Base-by-base conservation (phyloP, 2,888 invertebrate genomes). In the Ichneumoninae sp. region DNA sequence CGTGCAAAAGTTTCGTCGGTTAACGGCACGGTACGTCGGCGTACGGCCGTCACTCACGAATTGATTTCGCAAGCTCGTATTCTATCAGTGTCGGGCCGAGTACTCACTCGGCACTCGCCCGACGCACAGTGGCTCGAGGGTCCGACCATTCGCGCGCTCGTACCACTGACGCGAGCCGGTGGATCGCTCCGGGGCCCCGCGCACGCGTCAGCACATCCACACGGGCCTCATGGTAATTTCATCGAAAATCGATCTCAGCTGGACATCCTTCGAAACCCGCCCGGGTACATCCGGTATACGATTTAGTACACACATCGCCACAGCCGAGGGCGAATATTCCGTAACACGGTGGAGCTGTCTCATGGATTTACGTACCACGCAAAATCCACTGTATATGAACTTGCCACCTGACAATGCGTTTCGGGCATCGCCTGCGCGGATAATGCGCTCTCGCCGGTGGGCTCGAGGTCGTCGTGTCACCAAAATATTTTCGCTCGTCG, bases 141-240 rank as follows among this genome's bases (percentile, higher is more conserved):
- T 52, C 74, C 65, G 83, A 83, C 79, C 54, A 75, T 79, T 70
- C 63, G 52, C 65, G 69, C 75, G 75, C 63, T 63, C 75, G 50
- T 75, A 75, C 78, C 70, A 79, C 79, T 83, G 74, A 54, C 69
- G 44, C 68, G 50, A 50, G 33, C 73, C 30, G 13, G 36, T 66
- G 30, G 83, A 71, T 74, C 76, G 52, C 60, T 33, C 44, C 44
- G 60, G 52, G 50, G 40, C 40, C 44, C 44, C 16, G 44, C 16
- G 44, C 16, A 47, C 44, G 5, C 16, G 16, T 16, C 44, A 0
- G 13, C 81, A 81, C 82, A 81, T 82, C 85, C 88, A 88, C 88
- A 83, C 86, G 83, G 88, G 81, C 87, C 63, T 87, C 89, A 90
- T 91, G 91, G 88, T 91, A 91, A 91, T 91, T 90, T 91, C 89